Conservation (phyloP, 2,113 vertebrate genomes). For the Poecilia latipinna region DNA sequence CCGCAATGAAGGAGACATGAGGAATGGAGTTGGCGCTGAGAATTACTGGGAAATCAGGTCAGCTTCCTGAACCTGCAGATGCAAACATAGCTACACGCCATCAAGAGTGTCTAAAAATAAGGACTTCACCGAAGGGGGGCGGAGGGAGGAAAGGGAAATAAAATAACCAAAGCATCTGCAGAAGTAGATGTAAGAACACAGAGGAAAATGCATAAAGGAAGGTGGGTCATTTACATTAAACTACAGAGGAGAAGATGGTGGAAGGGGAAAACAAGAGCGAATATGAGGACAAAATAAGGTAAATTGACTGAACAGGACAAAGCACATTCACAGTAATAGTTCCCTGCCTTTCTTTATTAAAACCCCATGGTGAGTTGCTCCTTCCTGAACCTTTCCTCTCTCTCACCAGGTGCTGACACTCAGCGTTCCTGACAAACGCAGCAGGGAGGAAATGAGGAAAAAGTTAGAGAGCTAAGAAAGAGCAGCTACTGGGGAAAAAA, state of each 20-base stretch:
- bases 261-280: constrained; percentile 15
- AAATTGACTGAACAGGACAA: constrained; percentile 17
- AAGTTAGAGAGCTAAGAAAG: constrained; percentile 19
- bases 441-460: constrained; percentile 10
- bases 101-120: constrained; percentile 60
- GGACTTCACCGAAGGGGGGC: constrained; percentile 40
- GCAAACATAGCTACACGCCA: constrained; percentile 34
- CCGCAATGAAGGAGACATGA: constrained; percentile 28
- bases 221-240: constrained; percentile 17
- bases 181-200: constrained; percentile 44
- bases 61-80: constrained; percentile 35
- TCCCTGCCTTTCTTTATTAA: constrained; percentile 63
- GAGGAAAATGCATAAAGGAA: constrained; percentile 27
- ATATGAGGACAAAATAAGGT: constrained; percentile 25
- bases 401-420: constrained; percentile 39
- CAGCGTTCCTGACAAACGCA: constrained; percentile 51
- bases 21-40: constrained; percentile 45
- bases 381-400: constrained; percentile 1
- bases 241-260: constrained; percentile 13
- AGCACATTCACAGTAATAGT: constrained; percentile 42
- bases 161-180: constrained; percentile 55
- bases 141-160: constrained; percentile 50
- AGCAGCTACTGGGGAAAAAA: constrained; percentile 8
- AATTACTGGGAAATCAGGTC: constrained; percentile 66
- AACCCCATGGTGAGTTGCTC: constrained; percentile 19